Conservation (phyloP, 2,888 invertebrate genomes). For the Drosophila mulleri region DNA sequence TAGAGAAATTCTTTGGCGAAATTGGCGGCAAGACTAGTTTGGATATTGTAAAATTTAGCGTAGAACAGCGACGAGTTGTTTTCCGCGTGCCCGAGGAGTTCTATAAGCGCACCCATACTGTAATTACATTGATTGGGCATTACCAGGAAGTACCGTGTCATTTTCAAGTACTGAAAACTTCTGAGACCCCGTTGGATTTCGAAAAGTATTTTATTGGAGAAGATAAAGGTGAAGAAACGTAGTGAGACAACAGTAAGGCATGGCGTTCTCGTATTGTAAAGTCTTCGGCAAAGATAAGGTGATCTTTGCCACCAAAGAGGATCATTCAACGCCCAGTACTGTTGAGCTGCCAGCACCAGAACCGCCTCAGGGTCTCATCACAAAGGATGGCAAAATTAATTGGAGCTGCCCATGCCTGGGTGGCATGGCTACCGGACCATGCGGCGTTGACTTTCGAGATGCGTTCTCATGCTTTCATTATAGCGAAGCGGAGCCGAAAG, state of each 20-base stretch:
- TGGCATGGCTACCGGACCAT: conserved; percentile 98
- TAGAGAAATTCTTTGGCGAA: conserved; percentile 87
- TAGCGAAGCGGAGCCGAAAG: conserved; percentile 95
- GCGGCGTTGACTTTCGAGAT: conserved; percentile 96
- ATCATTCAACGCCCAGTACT: conserved; percentile 90
- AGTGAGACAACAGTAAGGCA: conserved; percentile 18
- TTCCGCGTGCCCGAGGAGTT: conserved; percentile 86
- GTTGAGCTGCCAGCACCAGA: conserved; percentile 90
- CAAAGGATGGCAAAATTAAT: conserved; percentile 95
- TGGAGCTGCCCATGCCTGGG: conserved; percentile 99
- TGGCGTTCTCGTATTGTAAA: conserved; percentile 84
- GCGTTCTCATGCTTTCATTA: conserved; percentile 98
- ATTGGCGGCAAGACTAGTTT: conserved; percentile 86
- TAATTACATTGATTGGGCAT: conserved; percentile 86
- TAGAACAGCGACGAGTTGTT: conserved; percentile 85
- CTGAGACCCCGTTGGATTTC: conserved; percentile 71
- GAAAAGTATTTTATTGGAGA: conserved; percentile 20
- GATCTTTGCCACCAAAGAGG: conserved; percentile 92
- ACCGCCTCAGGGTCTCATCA: conserved; percentile 92
- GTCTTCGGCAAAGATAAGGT: conserved; percentile 91
- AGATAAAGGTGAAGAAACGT: conserved; percentile 19
- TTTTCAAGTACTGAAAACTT: conserved; percentile 86
- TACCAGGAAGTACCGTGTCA: conserved; percentile 86
- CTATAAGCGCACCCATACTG: conserved; percentile 87
- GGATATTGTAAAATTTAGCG: conserved; percentile 87